These are phyloP conservation scores for Hyphantria cunea DNA, from an alignment of 1,140 invertebrate genomes.

Conservation along the genomic window DNA sequence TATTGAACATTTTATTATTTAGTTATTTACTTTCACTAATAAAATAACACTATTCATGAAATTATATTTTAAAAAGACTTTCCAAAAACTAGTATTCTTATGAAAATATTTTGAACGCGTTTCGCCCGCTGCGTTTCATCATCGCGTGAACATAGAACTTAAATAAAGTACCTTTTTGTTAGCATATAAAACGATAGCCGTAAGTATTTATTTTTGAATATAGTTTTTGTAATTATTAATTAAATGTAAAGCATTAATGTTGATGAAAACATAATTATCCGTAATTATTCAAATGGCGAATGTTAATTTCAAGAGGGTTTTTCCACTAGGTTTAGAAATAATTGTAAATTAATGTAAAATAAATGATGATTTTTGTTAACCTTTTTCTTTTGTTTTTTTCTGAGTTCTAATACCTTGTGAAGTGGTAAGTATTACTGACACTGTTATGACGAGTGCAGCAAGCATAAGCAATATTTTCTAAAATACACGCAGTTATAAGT, in stretches of 20 bases:
- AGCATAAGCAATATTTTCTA: conserved; percentile 30
- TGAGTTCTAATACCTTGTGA: conserved; percentile 1
- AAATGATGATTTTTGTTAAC: conserved; percentile 78
- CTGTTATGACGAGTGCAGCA: too few species aligned
- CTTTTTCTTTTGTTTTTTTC: conserved; percentile 42
- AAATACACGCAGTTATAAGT: conserved; percentile 38
- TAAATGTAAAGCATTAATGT: conserved; percentile 29
- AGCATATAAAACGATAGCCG: conserved; percentile 70
- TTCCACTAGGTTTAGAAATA: conserved; percentile 48
- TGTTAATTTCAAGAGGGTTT: conserved; percentile 72
- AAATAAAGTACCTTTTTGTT: conserved; percentile 76
- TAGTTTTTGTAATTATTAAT: conserved; percentile 30
- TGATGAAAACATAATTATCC: conserved; percentile 28
- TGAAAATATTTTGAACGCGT: conserved; percentile 30
- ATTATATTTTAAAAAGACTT: not conserved
- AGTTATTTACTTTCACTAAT: conserved; percentile 25
- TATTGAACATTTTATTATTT: conserved; percentile 10
- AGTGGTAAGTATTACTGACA: not conserved
- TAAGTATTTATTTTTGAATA: conserved; percentile 45
- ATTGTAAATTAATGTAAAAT: conserved; percentile 81
- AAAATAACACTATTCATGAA: conserved; percentile 3
- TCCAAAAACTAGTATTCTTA: not conserved
- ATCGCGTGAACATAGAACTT: conserved; percentile 52
- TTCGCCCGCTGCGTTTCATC: conserved; percentile 67
- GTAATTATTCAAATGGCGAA: conserved; percentile 45